phyloP scores from a whole-genome alignment of 2,888 invertebrate genomes.

The Quadroppia sp. region DNA sequence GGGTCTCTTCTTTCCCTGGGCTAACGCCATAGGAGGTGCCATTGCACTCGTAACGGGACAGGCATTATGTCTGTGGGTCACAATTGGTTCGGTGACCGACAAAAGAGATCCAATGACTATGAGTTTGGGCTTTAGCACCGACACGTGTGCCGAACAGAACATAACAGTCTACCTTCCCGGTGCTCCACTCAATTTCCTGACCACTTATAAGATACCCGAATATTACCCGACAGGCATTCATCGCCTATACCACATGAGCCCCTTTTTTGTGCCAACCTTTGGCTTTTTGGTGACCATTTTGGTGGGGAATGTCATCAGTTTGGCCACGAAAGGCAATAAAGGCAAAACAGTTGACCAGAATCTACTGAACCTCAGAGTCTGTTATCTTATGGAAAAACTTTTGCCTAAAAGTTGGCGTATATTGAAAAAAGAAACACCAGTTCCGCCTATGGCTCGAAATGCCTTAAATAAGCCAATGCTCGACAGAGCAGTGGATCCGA shows the following conservation, averaged over 20 bases:
- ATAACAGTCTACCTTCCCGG: not conserved
- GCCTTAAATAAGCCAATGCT: not conserved
- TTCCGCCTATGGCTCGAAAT: not conserved
- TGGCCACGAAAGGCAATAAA: conserved; percentile 1
- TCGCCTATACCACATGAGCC: conserved; percentile 33
- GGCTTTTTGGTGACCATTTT: conserved; percentile 32
- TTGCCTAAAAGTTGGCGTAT: conserved; percentile 19
- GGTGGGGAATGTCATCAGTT: conserved; percentile 32
- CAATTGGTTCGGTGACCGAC: conserved; percentile 31
- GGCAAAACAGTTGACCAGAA: conserved; percentile 37
- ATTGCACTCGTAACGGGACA: conserved; percentile 38
- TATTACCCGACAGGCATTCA: conserved; percentile 30
- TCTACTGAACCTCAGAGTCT: not conserved
- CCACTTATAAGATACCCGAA: conserved; percentile 22
- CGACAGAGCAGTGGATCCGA: not conserved
- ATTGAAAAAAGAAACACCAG: not conserved
- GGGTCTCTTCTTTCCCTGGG: conserved; percentile 42
- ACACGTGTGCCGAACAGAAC: conserved; percentile 38
- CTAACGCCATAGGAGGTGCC: conserved; percentile 36
- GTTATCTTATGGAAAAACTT: conserved; percentile 2
- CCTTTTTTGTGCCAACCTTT: conserved; percentile 23
- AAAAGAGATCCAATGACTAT: conserved; percentile 23
- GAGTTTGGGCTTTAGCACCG: conserved; percentile 23
- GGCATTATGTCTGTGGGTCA: conserved; percentile 36
- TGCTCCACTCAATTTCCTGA: not conserved